Conservation (phyloP, 2,113 vertebrate species). For the Labrus mixtus region DNA sequence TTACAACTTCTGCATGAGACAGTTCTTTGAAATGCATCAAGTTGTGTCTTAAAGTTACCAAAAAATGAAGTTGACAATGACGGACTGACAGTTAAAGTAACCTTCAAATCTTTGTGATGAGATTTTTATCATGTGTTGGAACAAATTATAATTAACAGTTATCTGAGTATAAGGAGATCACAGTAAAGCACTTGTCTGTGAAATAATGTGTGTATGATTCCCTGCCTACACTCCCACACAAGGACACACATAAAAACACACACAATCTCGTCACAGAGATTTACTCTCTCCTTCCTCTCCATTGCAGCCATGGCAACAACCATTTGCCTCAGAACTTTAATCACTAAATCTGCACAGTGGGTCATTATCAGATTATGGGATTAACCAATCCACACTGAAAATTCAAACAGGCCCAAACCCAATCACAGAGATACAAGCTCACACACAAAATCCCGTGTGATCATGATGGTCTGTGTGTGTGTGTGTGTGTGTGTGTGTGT, state of each 20-base stretch:
- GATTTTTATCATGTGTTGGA: neutral
- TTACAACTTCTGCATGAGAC: too few relatives aligned
- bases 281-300: constrained; percentile 41
- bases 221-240: neutral
- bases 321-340: constrained; percentile 76
- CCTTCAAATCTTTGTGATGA: neutral
- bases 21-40: neutral
- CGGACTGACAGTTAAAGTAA: neutral
- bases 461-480: neutral
- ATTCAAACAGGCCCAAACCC: constrained; percentile 66
- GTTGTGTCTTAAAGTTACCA: neutral
- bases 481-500: neutral
- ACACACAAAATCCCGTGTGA: neutral
- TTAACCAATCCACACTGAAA: constrained; percentile 77
- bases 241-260: constrained; percentile 14
- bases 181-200: neutral
- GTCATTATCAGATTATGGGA: constrained; percentile 81
- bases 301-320: constrained; percentile 76
- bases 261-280: constrained; percentile 29
- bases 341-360: constrained; percentile 77
- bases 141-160: neutral
- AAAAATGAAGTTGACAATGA: neutral
- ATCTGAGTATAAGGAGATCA: neutral
- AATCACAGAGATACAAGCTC: constrained; percentile 40
- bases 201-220: neutral